Base-by-base conservation (phyloP, 1,140 invertebrate species). In the Drosophila repleta region DNA sequence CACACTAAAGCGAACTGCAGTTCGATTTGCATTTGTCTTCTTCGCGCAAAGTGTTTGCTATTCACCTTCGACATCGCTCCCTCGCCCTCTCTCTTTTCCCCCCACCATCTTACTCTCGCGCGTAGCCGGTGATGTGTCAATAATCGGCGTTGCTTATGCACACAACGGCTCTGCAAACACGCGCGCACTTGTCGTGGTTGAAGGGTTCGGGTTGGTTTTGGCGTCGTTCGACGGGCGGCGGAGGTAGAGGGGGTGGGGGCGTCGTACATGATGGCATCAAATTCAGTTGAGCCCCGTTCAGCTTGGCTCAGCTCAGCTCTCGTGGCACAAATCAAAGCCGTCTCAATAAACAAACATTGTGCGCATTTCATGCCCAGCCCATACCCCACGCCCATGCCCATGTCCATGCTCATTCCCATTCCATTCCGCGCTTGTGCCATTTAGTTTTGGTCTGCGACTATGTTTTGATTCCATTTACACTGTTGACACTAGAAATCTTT, bases 401-500 rank as follows among this genome's bases (percentile, higher is more conserved):
- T 13, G 29, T 21, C 45, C 45, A 20, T 8, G 17, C 52, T 55
- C 35, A 41, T 43, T n/a, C 20, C 11, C 26, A 73, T 35, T 13
- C 32, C 32, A 35, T 35, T 74, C 69, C 70, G 53, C 21, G 17
- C 49, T 81, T 68, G 72, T 64, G 65, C 46, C 67, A 89, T 75
- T 88, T 90, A 81, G 78, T 85, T 85, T 78, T 72, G 63, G 70
- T 15, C 66, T 21, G 32, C 64, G 66, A 90, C 79, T 77, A 80
- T 90, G 87, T 90, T 90, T 90, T 90, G 81, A 90, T 90, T 90
- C 82, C 87, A 90, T 88, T 88, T 88, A 87, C 73, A 70, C 53
- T 88, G 74, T 88, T 88, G 81, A 87, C 79, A 79, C 71, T 80
- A 71, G 60, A 77, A 83, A 89, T 88, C 84, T 88, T 89, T 88